These are phyloP conservation scores for Pristionchus japonicus DNA, from an alignment of 2,888 invertebrate species.

Conservation along the genomic window DNA sequence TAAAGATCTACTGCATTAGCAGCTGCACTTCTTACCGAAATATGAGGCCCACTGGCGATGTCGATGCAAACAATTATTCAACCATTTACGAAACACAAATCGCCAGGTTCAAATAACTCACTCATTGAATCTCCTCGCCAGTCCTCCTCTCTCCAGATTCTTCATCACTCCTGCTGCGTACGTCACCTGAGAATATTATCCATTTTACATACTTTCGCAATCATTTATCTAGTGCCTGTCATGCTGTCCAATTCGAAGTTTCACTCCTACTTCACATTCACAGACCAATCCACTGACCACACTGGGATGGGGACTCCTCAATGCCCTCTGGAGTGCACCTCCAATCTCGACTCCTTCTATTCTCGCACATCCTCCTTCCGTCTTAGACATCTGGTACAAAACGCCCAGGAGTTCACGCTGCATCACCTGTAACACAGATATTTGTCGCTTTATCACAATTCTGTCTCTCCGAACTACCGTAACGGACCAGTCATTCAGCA, in stretches of 20 bases:
- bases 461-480: neutral
- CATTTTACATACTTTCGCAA: neutral
- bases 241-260: too few species aligned
- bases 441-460: neutral
- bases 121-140: slow-evolving; percentile 12
- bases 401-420: slow-evolving; percentile 73
- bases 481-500: neutral
- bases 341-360: neutral
- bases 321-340: neutral
- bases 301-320: slow-evolving; percentile 36
- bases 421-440: slow-evolving; percentile 54
- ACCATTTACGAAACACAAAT: too few species aligned
- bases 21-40: too few species aligned
- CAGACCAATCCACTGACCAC: too few species aligned
- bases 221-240: neutral
- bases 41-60: too few species aligned
- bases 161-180: slow-evolving; percentile 72
- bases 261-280: too few species aligned
- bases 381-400: slow-evolving; percentile 72
- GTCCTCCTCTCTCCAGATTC: slow-evolving; percentile 64
- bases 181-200: slow-evolving; percentile 52
- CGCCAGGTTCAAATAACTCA: too few species aligned
- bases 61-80: too few species aligned
- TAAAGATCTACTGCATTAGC: too few species aligned
- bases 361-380: slow-evolving; percentile 62